phyloP scores from a whole-genome alignment of 1,140 invertebrate species.

The Gerris buenoi region DNA sequence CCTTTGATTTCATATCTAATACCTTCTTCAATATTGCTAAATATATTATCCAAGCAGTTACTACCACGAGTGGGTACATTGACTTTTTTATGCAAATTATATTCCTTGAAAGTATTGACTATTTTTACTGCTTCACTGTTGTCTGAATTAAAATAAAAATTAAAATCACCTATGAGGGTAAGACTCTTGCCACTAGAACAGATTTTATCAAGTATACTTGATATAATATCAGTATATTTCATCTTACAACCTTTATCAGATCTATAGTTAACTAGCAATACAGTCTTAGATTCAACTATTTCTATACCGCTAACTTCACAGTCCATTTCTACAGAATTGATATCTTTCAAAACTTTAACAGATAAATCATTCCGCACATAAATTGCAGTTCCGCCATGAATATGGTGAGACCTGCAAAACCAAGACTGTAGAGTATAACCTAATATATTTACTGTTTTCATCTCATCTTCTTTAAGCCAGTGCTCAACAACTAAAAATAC shows the following conservation, averaged over 20 bases:
- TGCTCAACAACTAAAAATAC: background rate
- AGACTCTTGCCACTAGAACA: background rate
- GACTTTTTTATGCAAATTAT: background rate
- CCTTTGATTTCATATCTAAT: background rate
- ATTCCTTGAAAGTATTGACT: background rate
- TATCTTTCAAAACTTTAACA: background rate
- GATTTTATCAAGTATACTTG: background rate
- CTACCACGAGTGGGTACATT: background rate
- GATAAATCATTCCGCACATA: background rate
- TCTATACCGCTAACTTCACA: background rate
- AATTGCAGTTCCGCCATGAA: background rate
- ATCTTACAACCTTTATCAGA: background rate
- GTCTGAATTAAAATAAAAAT: background rate
- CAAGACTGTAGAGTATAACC: background rate
- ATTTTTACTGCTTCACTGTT: background rate
- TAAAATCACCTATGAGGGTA: background rate
- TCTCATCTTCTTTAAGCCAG: background rate
- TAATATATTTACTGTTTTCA: background rate
- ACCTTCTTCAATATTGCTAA: background rate
- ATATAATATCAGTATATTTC: background rate
- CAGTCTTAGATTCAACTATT: background rate
- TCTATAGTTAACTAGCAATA: background rate
- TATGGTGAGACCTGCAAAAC: background rate
- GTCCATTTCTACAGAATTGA: background rate
- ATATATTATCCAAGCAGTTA: background rate